These are phyloP conservation scores for Pegea sp. DNA, from an alignment of 23 tunicate genomes.

Conservation along the genomic window DNA sequence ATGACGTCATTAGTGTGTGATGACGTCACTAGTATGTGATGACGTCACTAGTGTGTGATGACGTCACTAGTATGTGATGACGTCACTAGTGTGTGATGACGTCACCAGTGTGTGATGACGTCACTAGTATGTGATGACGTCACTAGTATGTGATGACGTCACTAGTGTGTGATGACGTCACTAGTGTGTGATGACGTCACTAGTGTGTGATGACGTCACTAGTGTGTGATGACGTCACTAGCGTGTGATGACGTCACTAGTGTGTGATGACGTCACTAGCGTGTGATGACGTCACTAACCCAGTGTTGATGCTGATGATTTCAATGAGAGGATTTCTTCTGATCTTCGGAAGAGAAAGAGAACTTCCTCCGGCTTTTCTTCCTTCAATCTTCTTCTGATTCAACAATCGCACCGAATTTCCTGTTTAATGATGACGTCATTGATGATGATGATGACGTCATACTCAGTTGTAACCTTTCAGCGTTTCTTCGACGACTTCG, in stretches of 20 bases:
- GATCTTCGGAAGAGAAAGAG: conserved; percentile 69
- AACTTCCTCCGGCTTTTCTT: conserved; percentile 69
- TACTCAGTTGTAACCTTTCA: conserved; percentile 26
- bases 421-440: neutral
- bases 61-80: neutral
- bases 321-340: conserved; percentile 93
- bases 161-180: neutral
- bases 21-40: neutral
- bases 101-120: neutral
- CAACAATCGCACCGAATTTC: conserved; percentile 85
- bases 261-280: neutral
- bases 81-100: neutral
- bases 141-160: neutral
- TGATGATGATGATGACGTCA: neutral
- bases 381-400: conserved; percentile 63
- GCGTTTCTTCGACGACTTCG: conserved; percentile 97
- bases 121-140: neutral
- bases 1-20: neutral
- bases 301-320: conserved; percentile 96
- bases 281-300: conserved; percentile 7
- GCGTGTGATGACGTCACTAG: neutral
- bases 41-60: neutral
- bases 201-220: neutral
- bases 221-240: neutral
- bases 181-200: neutral